phyloP scores from a whole-genome alignment of 2,797 vertebrate species.

The Gobio occitaniae region DNA sequence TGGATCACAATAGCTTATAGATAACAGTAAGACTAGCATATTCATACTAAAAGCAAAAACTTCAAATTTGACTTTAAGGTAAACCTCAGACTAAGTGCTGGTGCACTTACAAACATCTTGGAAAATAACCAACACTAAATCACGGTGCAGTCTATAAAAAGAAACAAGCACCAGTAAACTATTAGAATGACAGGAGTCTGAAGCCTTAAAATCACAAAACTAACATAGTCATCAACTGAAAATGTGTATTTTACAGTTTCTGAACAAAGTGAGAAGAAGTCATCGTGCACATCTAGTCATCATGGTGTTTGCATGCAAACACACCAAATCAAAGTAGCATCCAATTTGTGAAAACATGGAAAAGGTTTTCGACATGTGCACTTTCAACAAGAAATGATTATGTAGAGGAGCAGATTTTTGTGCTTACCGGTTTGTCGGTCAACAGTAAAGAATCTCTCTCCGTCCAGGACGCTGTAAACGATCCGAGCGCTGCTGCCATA shows the following conservation, averaged over 20 bases:
- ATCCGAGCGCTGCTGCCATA: slow-evolving; percentile 95
- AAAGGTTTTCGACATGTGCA: not conserved
- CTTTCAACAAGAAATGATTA: not conserved
- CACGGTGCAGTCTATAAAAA: not conserved
- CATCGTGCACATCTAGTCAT: not conserved
- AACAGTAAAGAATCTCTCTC: slow-evolving; percentile 92
- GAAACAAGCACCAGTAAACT: not conserved
- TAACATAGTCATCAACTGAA: not conserved
- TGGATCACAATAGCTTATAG: no score
- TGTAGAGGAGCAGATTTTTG: not conserved
- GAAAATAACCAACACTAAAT: not conserved
- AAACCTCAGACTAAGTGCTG: no score
- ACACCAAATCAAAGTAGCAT: not conserved
- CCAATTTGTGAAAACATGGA: not conserved
- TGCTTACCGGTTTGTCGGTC: slow-evolving; percentile 90
- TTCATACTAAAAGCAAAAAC: no score
- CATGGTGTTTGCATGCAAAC: not conserved
- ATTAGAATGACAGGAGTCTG: not conserved
- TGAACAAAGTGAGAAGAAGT: not conserved
- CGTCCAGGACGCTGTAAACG: slow-evolving; percentile 94
- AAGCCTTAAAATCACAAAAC: not conserved
- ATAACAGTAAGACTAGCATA: no score
- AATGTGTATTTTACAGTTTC: not conserved
- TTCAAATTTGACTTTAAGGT: no score
- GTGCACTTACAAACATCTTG: not conserved